Evolutionary conservation across 2,797 vertebrate species (phyloP).

Genomic region (Cossypha caffra): DNA sequence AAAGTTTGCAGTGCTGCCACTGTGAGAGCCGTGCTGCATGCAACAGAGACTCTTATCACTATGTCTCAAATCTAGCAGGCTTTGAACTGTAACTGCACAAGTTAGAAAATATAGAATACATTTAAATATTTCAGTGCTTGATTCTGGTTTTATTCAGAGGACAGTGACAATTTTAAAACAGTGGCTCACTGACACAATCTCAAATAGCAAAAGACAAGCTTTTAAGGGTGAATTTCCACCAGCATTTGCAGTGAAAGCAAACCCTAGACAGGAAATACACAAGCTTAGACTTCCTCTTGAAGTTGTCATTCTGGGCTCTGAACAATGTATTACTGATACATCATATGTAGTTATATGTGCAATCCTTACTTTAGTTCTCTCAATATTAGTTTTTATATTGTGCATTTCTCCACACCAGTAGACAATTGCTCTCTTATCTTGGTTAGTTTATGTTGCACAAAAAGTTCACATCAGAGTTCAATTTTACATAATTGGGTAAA

Average conservation of each 20-base stretch:
- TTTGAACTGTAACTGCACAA: conserved; percentile 4
- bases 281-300: neutral
- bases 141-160: neutral
- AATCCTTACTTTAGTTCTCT: neutral
- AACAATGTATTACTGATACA: neutral
- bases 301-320: neutral
- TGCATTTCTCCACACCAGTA: neutral
- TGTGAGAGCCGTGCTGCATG: neutral
- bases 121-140: neutral
- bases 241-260: neutral
- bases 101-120: neutral
- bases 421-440: neutral
- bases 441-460: neutral
- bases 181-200: neutral
- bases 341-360: neutral
- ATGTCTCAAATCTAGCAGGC: neutral
- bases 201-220: neutral
- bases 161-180: neutral
- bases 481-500: neutral
- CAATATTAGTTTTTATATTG: neutral
- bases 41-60: conserved; percentile 5
- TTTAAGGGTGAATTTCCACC: neutral
- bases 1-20: conserved; percentile 6
- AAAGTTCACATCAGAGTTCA: neutral
- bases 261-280: neutral